A percentile compares a stretch with the other conserved stretches of the same genome.
These are phyloP conservation scores for Ernsta delagoae DNA, from an alignment of 2,888 invertebrate genomes.

Conservation along the genomic window DNA sequence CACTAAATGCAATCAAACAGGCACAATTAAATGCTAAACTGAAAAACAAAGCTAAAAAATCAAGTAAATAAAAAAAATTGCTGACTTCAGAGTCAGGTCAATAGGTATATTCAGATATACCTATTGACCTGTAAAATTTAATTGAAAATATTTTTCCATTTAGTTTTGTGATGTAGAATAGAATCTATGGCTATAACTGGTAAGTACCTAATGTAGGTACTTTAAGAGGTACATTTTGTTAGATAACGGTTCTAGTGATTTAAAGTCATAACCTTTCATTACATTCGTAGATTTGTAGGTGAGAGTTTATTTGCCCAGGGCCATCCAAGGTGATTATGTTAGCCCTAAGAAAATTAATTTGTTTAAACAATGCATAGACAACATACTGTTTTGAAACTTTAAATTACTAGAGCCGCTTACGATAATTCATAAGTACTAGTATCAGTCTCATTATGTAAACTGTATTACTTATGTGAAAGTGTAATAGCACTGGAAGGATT, in stretches of 20 bases:
- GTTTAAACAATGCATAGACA: no score
- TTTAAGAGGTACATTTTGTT: not conserved
- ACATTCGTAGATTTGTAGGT: no score
- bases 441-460: conserved; percentile 64
- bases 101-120: no score
- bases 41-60: no score
- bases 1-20: no score
- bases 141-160: not conserved
- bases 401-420: conserved; percentile 40
- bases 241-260: not conserved
- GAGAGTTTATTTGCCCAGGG: no score
- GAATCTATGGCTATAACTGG: not conserved
- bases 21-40: no score
- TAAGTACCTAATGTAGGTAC: not conserved
- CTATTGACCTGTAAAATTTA: no score
- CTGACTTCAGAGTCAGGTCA: no score
- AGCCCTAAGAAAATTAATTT: no score
- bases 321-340: no score
- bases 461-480: conserved; percentile 59
- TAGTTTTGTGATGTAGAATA: not conserved
- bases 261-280: not conserved
- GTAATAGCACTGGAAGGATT: conserved; percentile 82
- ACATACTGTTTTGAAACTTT: conserved; percentile 22
- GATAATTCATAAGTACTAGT: conserved; percentile 40
- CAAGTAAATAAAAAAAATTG: no score